These are phyloP conservation scores for Phocides pigmalion DNA, from an alignment of 1,140 invertebrate species.

Conservation along the genomic window DNA sequence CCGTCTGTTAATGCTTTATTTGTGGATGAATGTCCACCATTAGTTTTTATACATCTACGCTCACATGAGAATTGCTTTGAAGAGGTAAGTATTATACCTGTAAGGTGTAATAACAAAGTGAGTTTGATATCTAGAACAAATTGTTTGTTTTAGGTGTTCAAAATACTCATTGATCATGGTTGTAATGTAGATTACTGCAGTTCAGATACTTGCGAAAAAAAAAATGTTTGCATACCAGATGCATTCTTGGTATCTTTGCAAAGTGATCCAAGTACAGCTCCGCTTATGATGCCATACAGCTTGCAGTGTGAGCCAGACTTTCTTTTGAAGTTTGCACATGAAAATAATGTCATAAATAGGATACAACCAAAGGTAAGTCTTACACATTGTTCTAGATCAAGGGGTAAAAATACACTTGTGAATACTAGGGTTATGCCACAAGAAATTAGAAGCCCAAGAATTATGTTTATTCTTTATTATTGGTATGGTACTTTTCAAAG, in stretches of 20 bases:
- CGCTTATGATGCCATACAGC: slow-evolving; percentile 65
- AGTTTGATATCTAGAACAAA: background rate
- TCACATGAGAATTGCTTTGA: slow-evolving; percentile 62
- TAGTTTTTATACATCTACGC: slow-evolving; percentile 76
- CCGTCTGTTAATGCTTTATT: slow-evolving; percentile 66
- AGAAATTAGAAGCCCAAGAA: too few species aligned
- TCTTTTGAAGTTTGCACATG: slow-evolving; percentile 52
- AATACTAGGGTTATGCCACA: too few species aligned
- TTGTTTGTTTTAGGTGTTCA: slow-evolving; percentile 68
- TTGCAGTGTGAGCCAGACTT: slow-evolving; percentile 67
- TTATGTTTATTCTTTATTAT: too few species aligned
- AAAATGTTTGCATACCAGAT: slow-evolving; percentile 63
- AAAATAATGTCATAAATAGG: slow-evolving; percentile 48
- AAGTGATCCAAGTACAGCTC: slow-evolving; percentile 54
- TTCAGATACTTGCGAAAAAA: slow-evolving; percentile 25
- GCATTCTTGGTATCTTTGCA: slow-evolving; percentile 68
- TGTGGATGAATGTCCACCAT: slow-evolving; percentile 74
- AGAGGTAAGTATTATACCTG: slow-evolving; percentile 56
- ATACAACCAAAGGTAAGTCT: slow-evolving; percentile 59
- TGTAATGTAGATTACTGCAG: slow-evolving; percentile 79
- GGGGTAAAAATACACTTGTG: too few species aligned
- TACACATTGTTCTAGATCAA: too few species aligned
- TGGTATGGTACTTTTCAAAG: too few species aligned
- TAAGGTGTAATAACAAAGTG: background rate
- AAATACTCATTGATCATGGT: slow-evolving; percentile 68